These are phyloP conservation scores for Gibbula magus DNA, from an alignment of 2,888 invertebrate genomes.

Conservation along the genomic window DNA sequence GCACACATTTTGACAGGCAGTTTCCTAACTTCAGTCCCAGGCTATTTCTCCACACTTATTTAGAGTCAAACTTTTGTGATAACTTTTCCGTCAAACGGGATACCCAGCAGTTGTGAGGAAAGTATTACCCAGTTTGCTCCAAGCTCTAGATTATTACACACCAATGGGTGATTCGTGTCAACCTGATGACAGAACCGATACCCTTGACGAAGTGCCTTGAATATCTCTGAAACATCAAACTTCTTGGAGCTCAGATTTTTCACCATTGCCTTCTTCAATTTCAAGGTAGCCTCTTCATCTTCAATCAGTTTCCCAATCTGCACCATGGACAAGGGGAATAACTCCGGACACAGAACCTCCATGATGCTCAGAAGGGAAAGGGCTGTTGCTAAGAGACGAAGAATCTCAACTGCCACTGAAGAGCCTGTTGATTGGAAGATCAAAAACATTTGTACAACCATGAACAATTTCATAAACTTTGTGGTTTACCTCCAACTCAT, in stretches of 20 bases:
- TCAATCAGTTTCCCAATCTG: background rate
- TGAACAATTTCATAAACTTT: too few relatives aligned
- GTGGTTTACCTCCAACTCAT: too few relatives aligned
- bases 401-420: slow-evolving; percentile 40
- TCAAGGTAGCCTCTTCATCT: too few relatives aligned
- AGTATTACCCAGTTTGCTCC: background rate
- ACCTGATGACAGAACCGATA: slow-evolving; percentile 32
- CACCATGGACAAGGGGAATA: background rate
- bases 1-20: too few relatives aligned
- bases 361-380: slow-evolving; percentile 42
- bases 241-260: background rate
- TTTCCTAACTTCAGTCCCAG: too few relatives aligned
- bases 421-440: slow-evolving; percentile 37
- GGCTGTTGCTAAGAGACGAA: slow-evolving; percentile 42
- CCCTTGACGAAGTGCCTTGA: slow-evolving; percentile 24
- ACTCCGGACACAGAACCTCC: slow-evolving; percentile 37
- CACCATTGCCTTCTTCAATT: too few relatives aligned
- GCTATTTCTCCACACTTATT: too few relatives aligned
- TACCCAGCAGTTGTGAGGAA: too few relatives aligned
- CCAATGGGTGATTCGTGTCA: slow-evolving; percentile 25
- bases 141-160: slow-evolving; percentile 10
- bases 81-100: too few relatives aligned
- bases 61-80: too few relatives aligned
- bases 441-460: background rate
- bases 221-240: background rate